Evolutionary conservation across 2,888 invertebrate genomes (phyloP), one percentile per base, ranked within the genome.

Genomic region (Mimumesa dahlbomi): DNA sequence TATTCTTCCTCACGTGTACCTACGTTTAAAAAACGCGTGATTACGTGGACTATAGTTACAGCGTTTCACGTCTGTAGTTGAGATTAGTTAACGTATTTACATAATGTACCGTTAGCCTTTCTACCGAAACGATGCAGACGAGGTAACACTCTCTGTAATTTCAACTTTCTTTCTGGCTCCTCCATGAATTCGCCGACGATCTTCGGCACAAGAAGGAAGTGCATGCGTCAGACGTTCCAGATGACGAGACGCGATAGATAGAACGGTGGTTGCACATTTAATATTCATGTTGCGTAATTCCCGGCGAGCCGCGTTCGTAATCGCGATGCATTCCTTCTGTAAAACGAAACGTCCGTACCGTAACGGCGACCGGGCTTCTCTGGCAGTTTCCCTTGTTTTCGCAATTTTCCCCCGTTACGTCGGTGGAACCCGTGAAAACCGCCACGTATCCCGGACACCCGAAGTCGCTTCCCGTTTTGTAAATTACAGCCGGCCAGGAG

Each of bases 241-340:
- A 72, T 65, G 79, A 59, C 62, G 71, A 54, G 75, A 54, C 42
- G 58, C 50, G 70, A 59, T 72, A 75, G 52, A 58, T 29, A 40
- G 43, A 34, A 16, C 45, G 50, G 29, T 18, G 13, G 16, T 31
- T 13, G 50, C 38, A 19, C 59, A 46, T 61, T 79, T 75, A 75
- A 78, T 79, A 75, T 79, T 67, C 65, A 59, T 62, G 54, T 65
- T 62, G 65, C 75, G 75, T 64, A 64, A 74, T 52, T 42, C 56
- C 40, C 42, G 34, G 57, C 42, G 31, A 31, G 52, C 22, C 21
- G 29, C 36, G 21, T 7, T 13, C 29, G 36, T 22, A 11, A 52
- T 53, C 71, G 49, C 43, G 21, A 38, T 57, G 22, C 31, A 53
- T 49, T 21, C 2, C 7, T 16, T 21, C 19, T 21, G n/a, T n/a